These are phyloP conservation scores for Bufo bufo DNA, from an alignment of 2,113 vertebrate genomes.

Conservation along the genomic window DNA sequence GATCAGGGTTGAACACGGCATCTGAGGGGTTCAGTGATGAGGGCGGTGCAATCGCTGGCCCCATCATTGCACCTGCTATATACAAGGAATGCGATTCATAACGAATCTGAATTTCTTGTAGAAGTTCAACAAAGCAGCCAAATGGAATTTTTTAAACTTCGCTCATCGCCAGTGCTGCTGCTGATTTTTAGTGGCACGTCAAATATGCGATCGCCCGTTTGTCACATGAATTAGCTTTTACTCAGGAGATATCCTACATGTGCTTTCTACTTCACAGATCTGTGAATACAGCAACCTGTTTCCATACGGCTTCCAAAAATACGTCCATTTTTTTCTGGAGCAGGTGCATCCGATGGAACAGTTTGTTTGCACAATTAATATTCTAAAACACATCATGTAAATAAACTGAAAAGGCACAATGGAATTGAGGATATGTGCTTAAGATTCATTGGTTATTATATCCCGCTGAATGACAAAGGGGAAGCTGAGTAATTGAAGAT, in stretches of 20 bases:
- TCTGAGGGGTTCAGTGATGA: too few species aligned
- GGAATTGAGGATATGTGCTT: conserved; percentile 43
- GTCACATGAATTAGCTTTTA: background rate
- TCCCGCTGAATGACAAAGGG: conserved; percentile 51
- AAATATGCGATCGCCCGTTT: too few species aligned
- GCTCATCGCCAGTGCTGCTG: too few species aligned
- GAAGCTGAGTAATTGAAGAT: conserved; percentile 42
- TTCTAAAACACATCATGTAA: conserved; percentile 47
- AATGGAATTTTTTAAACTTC: too few species aligned
- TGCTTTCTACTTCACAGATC: background rate
- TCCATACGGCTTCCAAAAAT: background rate
- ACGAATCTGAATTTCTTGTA: too few species aligned
- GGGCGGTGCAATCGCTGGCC: too few species aligned
- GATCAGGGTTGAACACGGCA: too few species aligned
- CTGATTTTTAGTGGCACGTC: too few species aligned
- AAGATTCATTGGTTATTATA: conserved; percentile 53
- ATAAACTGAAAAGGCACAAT: conserved; percentile 51
- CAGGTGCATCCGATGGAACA: conserved; percentile 51
- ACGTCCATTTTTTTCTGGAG: conserved; percentile 15
- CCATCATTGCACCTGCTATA: too few species aligned
- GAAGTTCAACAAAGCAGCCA: too few species aligned
- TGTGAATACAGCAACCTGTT: background rate
- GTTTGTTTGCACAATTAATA: conserved; percentile 47
- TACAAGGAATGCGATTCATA: too few species aligned
- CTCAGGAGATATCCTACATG: background rate